These are phyloP conservation scores for Trachelus tabidus DNA, from an alignment of 2,888 invertebrate species.

Conservation along the genomic window DNA sequence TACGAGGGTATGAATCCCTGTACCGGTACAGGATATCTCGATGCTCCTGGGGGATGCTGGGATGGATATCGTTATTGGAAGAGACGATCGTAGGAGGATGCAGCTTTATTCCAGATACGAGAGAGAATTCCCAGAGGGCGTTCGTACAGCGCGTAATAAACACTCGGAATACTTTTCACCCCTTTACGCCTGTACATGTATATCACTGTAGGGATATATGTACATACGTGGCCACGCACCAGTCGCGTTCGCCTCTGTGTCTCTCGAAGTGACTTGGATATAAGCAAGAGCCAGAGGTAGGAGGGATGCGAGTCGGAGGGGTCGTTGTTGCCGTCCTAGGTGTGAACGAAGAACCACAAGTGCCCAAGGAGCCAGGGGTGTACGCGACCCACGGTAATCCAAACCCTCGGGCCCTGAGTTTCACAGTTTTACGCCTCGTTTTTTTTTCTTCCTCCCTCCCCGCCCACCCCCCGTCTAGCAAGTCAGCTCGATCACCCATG, in stretches of 20 bases:
- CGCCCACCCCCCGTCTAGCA: neutral
- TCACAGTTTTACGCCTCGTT: constrained; percentile 51
- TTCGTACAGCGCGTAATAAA: neutral
- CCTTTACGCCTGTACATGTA: neutral
- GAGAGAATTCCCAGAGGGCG: neutral
- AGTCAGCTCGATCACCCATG: neutral
- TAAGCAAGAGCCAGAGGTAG: neutral
- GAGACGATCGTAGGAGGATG: neutral
- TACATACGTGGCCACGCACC: neutral
- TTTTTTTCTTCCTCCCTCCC: constrained; percentile 32
- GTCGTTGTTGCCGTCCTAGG: constrained; percentile 39
- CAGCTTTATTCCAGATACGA: neutral
- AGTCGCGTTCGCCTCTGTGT: neutral
- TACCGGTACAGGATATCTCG: neutral
- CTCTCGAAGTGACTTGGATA: neutral
- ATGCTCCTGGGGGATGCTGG: neutral
- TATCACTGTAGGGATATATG: neutral
- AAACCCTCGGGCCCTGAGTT: constrained; percentile 48
- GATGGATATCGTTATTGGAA: neutral
- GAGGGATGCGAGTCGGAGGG: constrained; percentile 3
- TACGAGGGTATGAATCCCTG: neutral
- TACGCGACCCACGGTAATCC: constrained; percentile 49
- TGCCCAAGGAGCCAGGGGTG: constrained; percentile 48
- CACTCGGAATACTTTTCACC: neutral
- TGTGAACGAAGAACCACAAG: constrained; percentile 65